Base-by-base conservation (phyloP, 1,140 invertebrate genomes). In the Sycophaga agraensis region DNA sequence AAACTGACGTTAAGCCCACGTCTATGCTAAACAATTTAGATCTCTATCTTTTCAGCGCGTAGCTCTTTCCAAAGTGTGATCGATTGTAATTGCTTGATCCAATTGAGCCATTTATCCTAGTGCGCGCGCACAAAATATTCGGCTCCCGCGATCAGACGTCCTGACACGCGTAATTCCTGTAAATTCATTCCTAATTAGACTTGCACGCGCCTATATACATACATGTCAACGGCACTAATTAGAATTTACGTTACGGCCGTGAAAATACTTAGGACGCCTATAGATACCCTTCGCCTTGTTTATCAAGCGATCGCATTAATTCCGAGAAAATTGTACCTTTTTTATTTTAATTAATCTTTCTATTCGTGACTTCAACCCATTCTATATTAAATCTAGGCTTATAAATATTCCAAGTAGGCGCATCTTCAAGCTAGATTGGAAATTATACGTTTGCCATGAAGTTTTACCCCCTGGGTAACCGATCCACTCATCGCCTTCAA, bases 151-250 rank as follows among this genome's bases (percentile, higher is more conserved):
- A n/a, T n/a, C n/a, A n/a, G n/a, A 60, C 40, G 22, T 46, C 8
- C 46, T 37, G 26, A 51, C 57, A 42, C 28, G 19, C 26, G 31
- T 35, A 50, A 62, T 55, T 43, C 37, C 43, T 62, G 34, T 56
- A 56, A 50, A 50, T 62, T 50, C 45, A 62, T 56, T 56, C 43
- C 53, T 50, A 62, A 62, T 62, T 62, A 62, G 53, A 42, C 59
- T 55, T 55, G 48, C 43, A 46, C 28, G 34, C 12, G n/a, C n/a
- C n/a, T n/a, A n/a, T n/a, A n/a, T n/a, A n/a, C n/a, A n/a, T n/a
- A 55, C 43, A 17, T 46, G 31, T 46, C 28, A 24, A 45, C 43
- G 31, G n/a, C 24, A 40, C 51, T 62, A 62, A 62, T 62, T 62
- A 55, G 59, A 62, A 62, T 62, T 62, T 62, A 62, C 59, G 51